Evolutionary conservation across 2,113 vertebrate species (phyloP).

Genomic region (Halichoeres trimaculatus): DNA sequence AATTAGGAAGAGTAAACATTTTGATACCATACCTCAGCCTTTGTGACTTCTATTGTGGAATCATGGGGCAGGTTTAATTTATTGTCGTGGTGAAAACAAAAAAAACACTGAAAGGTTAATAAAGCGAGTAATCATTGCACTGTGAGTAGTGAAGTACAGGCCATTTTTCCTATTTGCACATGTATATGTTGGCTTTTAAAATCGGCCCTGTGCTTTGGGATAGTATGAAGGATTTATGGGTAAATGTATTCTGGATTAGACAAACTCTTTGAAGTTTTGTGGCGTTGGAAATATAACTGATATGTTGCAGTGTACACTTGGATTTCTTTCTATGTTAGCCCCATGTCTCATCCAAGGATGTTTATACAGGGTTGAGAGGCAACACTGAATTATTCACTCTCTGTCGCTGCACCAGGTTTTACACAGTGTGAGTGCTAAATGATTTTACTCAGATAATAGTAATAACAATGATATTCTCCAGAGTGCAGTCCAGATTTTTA

Average conservation of each 20-base stretch:
- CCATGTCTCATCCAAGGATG: conserved; percentile 91
- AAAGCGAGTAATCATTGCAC: conserved; percentile 94
- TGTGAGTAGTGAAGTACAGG: conserved; percentile 98
- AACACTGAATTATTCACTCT: conserved; percentile 94
- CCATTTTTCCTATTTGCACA: conserved; percentile 97
- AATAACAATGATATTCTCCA: conserved; percentile 64
- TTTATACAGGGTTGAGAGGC: conserved; percentile 94
- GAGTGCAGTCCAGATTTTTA: conserved; percentile 67
- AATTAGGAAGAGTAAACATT: conserved; percentile 88
- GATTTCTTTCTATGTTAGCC: conserved; percentile 89
- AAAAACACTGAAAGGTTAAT: conserved; percentile 85
- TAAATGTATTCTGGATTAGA: conserved; percentile 86
- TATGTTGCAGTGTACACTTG: conserved; percentile 88
- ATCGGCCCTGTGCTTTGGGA: conserved; percentile 89
- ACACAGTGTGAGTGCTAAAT: conserved; percentile 86
- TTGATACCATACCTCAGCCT: conserved; percentile 97
- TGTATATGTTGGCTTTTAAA: conserved; percentile 93
- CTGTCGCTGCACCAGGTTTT: conserved; percentile 84
- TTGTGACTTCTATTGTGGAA: conserved; percentile 90
- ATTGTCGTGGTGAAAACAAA: conserved; percentile 87
- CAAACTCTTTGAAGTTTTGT: conserved; percentile 78
- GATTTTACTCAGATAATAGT: conserved; percentile 82
- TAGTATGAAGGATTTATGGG: conserved; percentile 93
- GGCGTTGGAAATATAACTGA: conserved; percentile 85
- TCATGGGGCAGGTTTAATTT: conserved; percentile 92